Conservation (phyloP, 2,888 invertebrate species). For the Dorcus hopei region DNA sequence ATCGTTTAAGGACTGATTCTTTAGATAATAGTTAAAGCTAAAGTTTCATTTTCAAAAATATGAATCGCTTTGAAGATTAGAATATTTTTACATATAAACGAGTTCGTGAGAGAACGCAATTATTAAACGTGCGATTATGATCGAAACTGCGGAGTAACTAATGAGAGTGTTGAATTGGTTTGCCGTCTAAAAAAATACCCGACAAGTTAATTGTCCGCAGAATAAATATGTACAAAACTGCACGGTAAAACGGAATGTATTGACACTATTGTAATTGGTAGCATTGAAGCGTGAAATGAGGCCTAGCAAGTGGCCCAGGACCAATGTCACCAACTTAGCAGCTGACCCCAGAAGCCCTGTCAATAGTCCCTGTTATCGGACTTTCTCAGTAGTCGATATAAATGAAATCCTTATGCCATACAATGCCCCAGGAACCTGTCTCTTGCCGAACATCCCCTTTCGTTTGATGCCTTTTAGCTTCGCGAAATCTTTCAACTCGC, state of each 20-base stretch:
- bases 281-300: slow-evolving; percentile 19
- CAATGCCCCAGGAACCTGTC: slow-evolving; percentile 27
- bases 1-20: too few relatives aligned
- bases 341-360: slow-evolving; percentile 18
- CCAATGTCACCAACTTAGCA: slow-evolving; percentile 17
- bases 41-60: too few relatives aligned
- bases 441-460: slow-evolving; percentile 27
- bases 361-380: slow-evolving; percentile 24
- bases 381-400: slow-evolving; percentile 20
- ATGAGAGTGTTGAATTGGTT: too few relatives aligned
- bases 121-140: too few relatives aligned
- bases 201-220: too few relatives aligned
- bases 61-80: too few relatives aligned
- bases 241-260: slow-evolving; percentile 7
- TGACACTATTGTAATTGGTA: slow-evolving; percentile 17
- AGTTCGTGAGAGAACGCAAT: too few relatives aligned
- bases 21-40: too few relatives aligned
- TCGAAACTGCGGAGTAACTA: too few relatives aligned
- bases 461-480: slow-evolving; percentile 4
- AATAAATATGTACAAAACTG: slow-evolving; percentile 15
- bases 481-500: too few relatives aligned
- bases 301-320: slow-evolving; percentile 18
- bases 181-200: too few relatives aligned
- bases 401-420: slow-evolving; percentile 26
- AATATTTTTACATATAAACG: too few relatives aligned